phyloP scores from a whole-genome alignment of 1,140 invertebrate species.

The Pseudomyrmex sp. region DNA sequence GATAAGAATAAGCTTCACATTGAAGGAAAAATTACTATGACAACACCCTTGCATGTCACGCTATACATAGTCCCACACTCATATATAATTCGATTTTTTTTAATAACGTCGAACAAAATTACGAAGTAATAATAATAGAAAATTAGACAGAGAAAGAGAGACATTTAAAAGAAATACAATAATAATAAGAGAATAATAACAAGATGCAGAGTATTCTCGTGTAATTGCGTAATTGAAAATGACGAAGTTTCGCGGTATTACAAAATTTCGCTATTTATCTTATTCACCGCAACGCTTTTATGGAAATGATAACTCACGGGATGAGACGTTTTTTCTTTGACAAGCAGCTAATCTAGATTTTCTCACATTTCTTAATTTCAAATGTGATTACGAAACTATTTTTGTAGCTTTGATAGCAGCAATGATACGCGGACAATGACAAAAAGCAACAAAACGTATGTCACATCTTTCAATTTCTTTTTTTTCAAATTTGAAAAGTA shows the following conservation, averaged over 20 bases:
- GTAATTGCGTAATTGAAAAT: background rate
- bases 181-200: too few species aligned
- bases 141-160: too few species aligned
- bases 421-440: constrained; percentile 64
- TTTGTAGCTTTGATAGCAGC: constrained; percentile 47
- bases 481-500: too few species aligned
- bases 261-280: constrained; percentile 48
- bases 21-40: background rate
- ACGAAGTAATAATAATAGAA: background rate
- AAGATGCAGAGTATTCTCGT: too few species aligned
- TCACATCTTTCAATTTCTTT: too few species aligned
- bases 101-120: background rate
- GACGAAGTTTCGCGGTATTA: background rate
- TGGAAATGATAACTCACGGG: constrained; percentile 12
- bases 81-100: background rate
- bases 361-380: constrained; percentile 40
- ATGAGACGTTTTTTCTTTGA: background rate
- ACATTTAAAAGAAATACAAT: too few species aligned
- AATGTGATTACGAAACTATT: constrained; percentile 59
- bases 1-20: background rate
- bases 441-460: background rate
- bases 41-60: background rate
- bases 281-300: background rate
- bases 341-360: constrained; percentile 36
- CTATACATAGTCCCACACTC: background rate